Base-by-base conservation (phyloP, 2,888 invertebrate species). In the Drosophila formosana region DNA sequence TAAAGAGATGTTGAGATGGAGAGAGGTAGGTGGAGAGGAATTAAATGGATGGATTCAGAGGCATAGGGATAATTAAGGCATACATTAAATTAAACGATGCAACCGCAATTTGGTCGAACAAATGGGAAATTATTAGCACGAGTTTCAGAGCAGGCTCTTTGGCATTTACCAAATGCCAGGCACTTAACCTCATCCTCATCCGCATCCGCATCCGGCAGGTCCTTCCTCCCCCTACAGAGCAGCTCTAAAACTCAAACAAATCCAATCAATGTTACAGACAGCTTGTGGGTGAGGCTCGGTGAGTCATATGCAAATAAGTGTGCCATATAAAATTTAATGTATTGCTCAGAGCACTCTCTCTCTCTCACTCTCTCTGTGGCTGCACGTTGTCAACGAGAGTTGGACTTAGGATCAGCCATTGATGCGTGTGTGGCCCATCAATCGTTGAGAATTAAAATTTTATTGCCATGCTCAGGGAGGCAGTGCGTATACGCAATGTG, bases 391-490 rank as follows among this genome's bases (percentile, higher is more conserved):
- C 66, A 57, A 62, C 34, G 39, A 18, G 39, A 41, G 39, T 41
- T 41, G 39, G 18, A 41, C 39, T 41, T 41, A 18, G 39, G 39
- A 18, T 41, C 34, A 62, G 34, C 49, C 49, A 56, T 58, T 74
- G 66, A 51, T 49, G 72, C 68, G 68, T 66, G 69, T 60, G 64
- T 66, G 62, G 68, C 23, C 66, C 82, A 84, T 82, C 88, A 87
- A 78, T 78, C 82, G 87, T 78, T 71, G 62, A n/a, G 78, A 82
- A 86, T 83, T 88, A 86, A 86, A 86, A 83, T 83, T 88, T 82
- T 82, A 88, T 88, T 80, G 75, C 66, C 52, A 25, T 13, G 32
- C 43, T 6, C 62, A 45, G 23, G 34, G 30, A 18, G 37, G 26
- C 52, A 23, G 34, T 32, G 53, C 74, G 68, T 74, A 78, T 71